These are phyloP conservation scores for Erythrocebus patas DNA, from an alignment of 2,113 vertebrate species.

Conservation along the genomic window DNA sequence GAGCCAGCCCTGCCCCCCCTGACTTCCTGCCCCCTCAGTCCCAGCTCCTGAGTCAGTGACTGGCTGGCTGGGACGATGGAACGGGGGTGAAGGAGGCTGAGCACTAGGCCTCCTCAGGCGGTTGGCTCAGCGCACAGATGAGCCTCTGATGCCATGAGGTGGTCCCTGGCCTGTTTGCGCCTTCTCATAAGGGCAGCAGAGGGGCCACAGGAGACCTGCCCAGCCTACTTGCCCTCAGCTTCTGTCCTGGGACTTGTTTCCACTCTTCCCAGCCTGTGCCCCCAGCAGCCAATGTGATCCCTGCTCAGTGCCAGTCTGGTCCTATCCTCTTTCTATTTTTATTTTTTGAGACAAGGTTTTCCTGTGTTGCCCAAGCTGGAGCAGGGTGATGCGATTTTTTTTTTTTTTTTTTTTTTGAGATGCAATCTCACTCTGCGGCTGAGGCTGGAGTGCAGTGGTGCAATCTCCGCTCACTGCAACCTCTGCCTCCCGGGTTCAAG, in stretches of 20 bases:
- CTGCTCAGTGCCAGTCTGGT: not conserved
- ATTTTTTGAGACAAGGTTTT: too few relatives aligned
- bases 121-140: not conserved
- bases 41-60: conserved; percentile 50
- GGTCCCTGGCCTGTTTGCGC: not conserved
- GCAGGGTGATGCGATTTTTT: too few relatives aligned
- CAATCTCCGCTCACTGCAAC: too few relatives aligned
- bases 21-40: conserved; percentile 51
- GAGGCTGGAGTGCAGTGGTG: too few relatives aligned
- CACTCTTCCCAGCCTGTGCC: not conserved
- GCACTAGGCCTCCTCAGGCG: not conserved
- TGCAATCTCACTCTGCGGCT: too few relatives aligned
- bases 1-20: conserved; percentile 15
- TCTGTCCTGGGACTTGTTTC: not conserved
- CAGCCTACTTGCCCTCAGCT: not conserved
- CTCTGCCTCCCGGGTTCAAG: too few relatives aligned
- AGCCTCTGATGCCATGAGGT: not conserved
- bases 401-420: too few relatives aligned
- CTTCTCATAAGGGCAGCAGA: not conserved
- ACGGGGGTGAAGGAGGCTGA: rapidly evolving
- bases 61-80: not conserved
- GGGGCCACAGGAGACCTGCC: not conserved
- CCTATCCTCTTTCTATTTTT: too few relatives aligned
- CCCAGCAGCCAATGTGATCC: not conserved
- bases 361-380: too few relatives aligned